Evolutionary conservation across 2,113 vertebrate genomes (phyloP).

Genomic region (Oplegnathus fasciatus): DNA sequence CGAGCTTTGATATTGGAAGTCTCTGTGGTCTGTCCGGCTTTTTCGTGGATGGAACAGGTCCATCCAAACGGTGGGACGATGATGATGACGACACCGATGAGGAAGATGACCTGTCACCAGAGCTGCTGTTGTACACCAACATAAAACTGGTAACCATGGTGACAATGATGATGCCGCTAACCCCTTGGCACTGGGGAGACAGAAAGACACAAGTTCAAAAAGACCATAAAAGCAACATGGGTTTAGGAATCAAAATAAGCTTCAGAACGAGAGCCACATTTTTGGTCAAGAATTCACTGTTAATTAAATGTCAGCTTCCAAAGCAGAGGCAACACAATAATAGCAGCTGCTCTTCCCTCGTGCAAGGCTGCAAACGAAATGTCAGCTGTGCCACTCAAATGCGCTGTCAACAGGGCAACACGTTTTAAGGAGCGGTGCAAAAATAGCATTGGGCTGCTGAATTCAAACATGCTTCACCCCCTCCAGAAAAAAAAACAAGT

Average conservation of each 20-base stretch:
- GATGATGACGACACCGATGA: slow-evolving; percentile 20
- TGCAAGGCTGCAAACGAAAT: slow-evolving; percentile 34
- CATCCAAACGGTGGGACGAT: slow-evolving; percentile 22
- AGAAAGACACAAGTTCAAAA: not conserved
- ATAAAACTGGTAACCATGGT: slow-evolving; percentile 93
- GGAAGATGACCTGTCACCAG: slow-evolving; percentile 40
- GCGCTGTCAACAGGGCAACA: slow-evolving; percentile 28
- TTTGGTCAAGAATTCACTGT: not conserved
- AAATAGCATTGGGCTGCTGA: slow-evolving; percentile 28
- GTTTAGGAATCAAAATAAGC: no score
- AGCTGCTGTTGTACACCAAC: slow-evolving; percentile 88
- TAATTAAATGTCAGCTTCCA: slow-evolving; percentile 23
- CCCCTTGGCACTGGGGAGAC: slow-evolving; percentile 87
- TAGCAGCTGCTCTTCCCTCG: slow-evolving; percentile 23
- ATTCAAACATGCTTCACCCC: not conserved
- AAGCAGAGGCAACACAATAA: not conserved
- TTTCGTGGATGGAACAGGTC: slow-evolving; percentile 6
- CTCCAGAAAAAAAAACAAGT: not conserved
- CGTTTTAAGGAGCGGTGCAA: slow-evolving; percentile 10
- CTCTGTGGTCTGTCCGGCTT: slow-evolving; percentile 27
- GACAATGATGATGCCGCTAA: slow-evolving; percentile 89
- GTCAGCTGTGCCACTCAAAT: slow-evolving; percentile 46
- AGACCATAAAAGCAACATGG: not conserved
- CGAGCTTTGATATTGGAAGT: slow-evolving; percentile 65
- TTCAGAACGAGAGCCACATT: not conserved